phyloP scores from a whole-genome alignment of 2,113 vertebrate species.

The Lepus europaeus region DNA sequence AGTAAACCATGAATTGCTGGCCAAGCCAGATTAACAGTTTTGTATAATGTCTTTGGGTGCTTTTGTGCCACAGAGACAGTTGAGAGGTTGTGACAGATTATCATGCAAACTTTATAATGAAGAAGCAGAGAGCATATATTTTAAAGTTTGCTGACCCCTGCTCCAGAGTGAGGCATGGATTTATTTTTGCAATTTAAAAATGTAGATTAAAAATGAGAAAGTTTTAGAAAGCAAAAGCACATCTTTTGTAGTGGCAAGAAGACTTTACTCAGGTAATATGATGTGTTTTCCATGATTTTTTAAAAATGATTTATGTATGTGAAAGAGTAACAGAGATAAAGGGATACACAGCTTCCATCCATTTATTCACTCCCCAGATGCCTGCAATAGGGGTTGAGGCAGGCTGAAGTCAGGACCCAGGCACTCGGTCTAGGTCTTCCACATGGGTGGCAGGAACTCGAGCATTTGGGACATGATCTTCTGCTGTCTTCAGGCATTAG shows the following conservation, averaged over 20 bases:
- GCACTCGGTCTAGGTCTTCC: too few species aligned
- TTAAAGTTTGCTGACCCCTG: not conserved
- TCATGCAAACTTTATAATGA: too few species aligned
- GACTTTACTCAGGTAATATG: not conserved
- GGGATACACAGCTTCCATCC: too few species aligned
- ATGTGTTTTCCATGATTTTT: not conserved
- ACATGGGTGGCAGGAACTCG: too few species aligned
- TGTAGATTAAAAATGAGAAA: not conserved
- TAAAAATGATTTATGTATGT: too few species aligned
- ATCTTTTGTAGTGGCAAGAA: not conserved
- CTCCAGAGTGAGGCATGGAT: not conserved
- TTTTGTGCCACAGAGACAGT: not conserved
- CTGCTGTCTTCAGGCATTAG: too few species aligned
- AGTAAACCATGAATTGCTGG: not conserved
- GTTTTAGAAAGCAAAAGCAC: not conserved
- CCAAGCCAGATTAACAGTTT: not conserved
- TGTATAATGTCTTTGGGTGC: fast-evolving
- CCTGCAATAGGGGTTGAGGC: too few species aligned
- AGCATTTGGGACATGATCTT: too few species aligned
- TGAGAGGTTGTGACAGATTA: not conserved
- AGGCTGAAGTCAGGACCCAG: too few species aligned
- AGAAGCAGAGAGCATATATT: too few species aligned
- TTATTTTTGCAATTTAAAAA: not conserved
- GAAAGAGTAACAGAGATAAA: too few species aligned
- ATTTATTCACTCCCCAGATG: too few species aligned